Evolutionary conservation across 1,140 invertebrate species (phyloP).

Genomic region (Calephelis nemesis): DNA sequence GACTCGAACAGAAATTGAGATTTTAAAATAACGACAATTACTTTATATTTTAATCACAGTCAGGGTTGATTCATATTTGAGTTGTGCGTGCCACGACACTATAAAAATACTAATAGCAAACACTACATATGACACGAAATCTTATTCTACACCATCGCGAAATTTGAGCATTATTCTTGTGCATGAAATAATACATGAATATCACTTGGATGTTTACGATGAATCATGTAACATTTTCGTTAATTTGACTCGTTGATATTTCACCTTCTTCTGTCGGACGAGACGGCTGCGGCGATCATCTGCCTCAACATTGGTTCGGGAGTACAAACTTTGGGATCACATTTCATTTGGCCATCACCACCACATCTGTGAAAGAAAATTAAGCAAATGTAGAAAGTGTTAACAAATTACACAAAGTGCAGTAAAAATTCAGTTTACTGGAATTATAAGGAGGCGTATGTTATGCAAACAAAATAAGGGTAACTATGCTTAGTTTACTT

Average conservation of each 20-base stretch:
- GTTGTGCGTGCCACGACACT: conserved; percentile 66
- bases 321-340: conserved; percentile 92
- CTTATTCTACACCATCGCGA: conserved; percentile 72
- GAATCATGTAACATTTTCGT: conserved; percentile 36
- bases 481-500: not conserved
- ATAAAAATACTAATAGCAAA: conserved; percentile 58
- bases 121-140: conserved; percentile 77
- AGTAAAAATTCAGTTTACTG: not conserved
- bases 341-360: conserved; percentile 94
- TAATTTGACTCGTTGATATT: conserved; percentile 43
- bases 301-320: conserved; percentile 93
- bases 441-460: too few species aligned
- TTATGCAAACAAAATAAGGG: too few species aligned
- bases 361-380: conserved; percentile 86
- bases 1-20: conserved; percentile 51
- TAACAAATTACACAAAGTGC: not conserved
- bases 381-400: conserved; percentile 20
- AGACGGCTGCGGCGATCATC: conserved; percentile 89
- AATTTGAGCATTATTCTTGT: conserved; percentile 77
- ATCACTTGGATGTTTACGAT: conserved; percentile 64
- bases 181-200: conserved; percentile 70
- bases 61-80: conserved; percentile 54
- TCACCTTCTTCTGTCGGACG: conserved; percentile 87
- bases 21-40: conserved; percentile 59
- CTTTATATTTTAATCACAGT: conserved; percentile 73